Evolutionary conservation across 2,888 invertebrate genomes (phyloP), one percentile per base, ranked within the genome.

Genomic region (Ashinkailepas kermadecensis): DNA sequence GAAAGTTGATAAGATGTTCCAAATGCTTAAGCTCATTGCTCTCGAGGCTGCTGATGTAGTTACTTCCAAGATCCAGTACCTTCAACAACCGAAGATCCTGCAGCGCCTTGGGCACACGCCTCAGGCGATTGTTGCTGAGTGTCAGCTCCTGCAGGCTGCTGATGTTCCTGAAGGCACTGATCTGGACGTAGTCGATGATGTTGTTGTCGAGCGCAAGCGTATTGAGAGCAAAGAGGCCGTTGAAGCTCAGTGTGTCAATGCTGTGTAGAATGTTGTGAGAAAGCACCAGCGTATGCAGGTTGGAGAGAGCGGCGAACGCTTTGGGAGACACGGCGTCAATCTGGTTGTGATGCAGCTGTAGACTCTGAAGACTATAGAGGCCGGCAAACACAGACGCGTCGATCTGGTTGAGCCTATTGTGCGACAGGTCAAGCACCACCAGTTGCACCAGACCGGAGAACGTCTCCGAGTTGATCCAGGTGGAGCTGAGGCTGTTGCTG

Each of bases 371-470:
- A 25, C 94, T 94, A 86, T 95, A 95, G 83, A 96, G 89, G 86
- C 95, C 94, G 86, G 92, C 91, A 87, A 96, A 96, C 85, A 95
- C 92, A 85, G 93, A 92, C 25, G 94, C 93, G 85, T 95, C 94
- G 80, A 96, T 89, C 86, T 92, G 91, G 0, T 94, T 94, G 65
- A 96, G 88, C n/a, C 92, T 92, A 86, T 96, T 96, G 87, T 91
- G 89, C 0, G 93, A 92, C 84, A 94, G 88, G 87, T 94, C 93
- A 83, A 95, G 89, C 82, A 93, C 91, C 82, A 93, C 92, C 64
- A 95, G 89, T 78, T 93, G 91, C 11, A 92, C 91, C 80, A 94
- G 89, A 83, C 92, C 92, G 57, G 92, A 90, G 88, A 95, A 94
- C 57, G 93, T 93, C 85, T 93, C 93, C 85, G 92, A 90, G 85